A percentile compares a stretch with the other conserved stretches of the same genome.
Evolutionary conservation across 1,140 invertebrate species (phyloP).

Genomic region (Platorchestia sp.): DNA sequence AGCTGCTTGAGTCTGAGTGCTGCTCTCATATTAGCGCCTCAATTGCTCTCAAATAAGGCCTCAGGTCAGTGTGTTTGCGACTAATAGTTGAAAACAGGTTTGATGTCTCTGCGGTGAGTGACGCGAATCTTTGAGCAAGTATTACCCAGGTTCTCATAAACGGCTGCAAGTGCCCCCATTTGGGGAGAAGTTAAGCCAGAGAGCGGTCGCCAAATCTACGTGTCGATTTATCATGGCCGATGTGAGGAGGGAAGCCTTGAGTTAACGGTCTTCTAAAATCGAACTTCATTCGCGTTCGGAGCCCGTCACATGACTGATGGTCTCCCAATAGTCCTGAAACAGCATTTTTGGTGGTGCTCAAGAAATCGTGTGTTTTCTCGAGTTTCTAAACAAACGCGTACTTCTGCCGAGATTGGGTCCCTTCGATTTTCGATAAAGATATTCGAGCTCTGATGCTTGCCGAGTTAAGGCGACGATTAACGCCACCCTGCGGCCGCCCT

Average conservation of each 20-base stretch:
- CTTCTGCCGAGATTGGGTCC: slow-evolving; percentile 31
- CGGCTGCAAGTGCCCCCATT: background rate
- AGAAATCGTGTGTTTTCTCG: slow-evolving; percentile 35
- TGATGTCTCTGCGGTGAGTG: background rate
- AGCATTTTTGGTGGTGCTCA: slow-evolving; percentile 32
- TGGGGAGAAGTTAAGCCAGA: background rate
- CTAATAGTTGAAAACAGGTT: background rate
- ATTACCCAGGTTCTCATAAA: background rate
- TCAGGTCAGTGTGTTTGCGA: background rate
- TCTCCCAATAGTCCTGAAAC: slow-evolving; percentile 37
- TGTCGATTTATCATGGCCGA: background rate
- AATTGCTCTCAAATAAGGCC: too few species aligned
- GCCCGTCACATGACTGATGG: slow-evolving; percentile 24
- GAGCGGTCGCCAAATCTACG: background rate
- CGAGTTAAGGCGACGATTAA: slow-evolving; percentile 35
- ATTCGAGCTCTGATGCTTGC: slow-evolving; percentile 27
- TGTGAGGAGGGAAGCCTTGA: background rate
- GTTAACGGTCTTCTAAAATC: background rate
- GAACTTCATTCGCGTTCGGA: background rate
- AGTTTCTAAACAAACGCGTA: slow-evolving; percentile 39
- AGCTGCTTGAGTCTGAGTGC: background rate
- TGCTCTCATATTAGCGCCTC: background rate
- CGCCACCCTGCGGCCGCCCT: background rate
- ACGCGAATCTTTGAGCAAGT: background rate
- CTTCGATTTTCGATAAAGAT: slow-evolving; percentile 46